Conservation (phyloP, 2,888 invertebrate species). For the Ormyrus labotus region DNA sequence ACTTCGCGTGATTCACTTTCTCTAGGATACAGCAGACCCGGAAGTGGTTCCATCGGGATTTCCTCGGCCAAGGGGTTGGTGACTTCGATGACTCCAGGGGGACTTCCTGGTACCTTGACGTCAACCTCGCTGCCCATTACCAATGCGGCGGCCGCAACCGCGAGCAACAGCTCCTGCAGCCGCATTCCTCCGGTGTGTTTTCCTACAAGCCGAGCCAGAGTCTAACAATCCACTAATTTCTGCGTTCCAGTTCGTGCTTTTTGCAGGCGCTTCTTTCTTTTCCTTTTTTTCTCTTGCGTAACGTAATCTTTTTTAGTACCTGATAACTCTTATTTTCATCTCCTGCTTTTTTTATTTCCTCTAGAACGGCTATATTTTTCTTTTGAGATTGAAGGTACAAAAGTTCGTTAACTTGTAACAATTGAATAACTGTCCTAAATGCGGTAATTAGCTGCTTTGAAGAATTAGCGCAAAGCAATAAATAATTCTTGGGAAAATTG, state of each 20-base stretch:
- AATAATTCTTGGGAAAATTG: not conserved
- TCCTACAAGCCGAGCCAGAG: constrained; percentile 9
- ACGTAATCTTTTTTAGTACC: not conserved
- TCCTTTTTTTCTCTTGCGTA: not conserved
- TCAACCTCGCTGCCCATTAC: constrained; percentile 37
- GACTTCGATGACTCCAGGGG: constrained; percentile 21
- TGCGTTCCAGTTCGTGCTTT: not conserved
- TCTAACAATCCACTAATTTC: constrained; percentile 19
- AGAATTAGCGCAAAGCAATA: not conserved
- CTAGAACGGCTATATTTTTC: too few relatives aligned
- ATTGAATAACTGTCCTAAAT: too few relatives aligned
- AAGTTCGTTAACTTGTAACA: too few relatives aligned
- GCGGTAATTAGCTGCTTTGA: too few relatives aligned
- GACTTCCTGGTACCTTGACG: constrained; percentile 6
- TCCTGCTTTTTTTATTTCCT: too few relatives aligned
- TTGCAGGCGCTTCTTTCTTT: not conserved
- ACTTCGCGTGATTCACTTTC: constrained; percentile 91
- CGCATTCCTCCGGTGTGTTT: constrained; percentile 39
- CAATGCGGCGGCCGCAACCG: constrained; percentile 16
- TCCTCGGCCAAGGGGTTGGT: not conserved
- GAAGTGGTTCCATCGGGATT: constrained; percentile 57
- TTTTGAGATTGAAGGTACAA: too few relatives aligned
- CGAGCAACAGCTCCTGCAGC: constrained; percentile 35
- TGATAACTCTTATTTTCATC: too few relatives aligned
- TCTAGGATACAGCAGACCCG: constrained; percentile 83